Evolutionary conservation across 1,140 invertebrate species (phyloP), one percentile per base, ranked within the genome.

Genomic region (Tetramorium parvispinum): DNA sequence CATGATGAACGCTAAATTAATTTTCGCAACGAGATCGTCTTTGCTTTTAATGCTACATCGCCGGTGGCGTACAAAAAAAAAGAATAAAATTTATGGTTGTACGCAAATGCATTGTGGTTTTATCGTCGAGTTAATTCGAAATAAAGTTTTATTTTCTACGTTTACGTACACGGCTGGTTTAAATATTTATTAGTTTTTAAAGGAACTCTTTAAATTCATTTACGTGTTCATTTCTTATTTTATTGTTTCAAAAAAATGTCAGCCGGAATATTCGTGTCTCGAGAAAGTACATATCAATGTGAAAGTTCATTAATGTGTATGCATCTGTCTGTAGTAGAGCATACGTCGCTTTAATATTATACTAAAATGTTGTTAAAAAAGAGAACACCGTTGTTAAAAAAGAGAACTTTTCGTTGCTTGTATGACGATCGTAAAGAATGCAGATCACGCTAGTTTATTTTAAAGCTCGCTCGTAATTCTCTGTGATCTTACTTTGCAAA

Each of bases 351-450:
- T 79, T 68, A 51, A 66, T 53, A 37, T 32, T 11, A 18, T 10
- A 43, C n/a, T 46, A 32, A 82, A 57, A 53, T 1, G 10, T 63
- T 32, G 75, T 63, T 46, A 53, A 78, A 49, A 49, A 32, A 63
- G 21, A 11, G 18, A 46, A 32, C 21, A 57, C 18, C 32, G 16
- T 40, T 63, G 16, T 32, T 63, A 63, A 63, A 63, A 63, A 63
- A 61, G 53, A 5, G 13, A 57, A 46, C 0, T 37, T 43, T 71
- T 43, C 24, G 51, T 55, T 27, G 6, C 37, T 68, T 51, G 51
- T 82, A 43, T 55, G 63, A 55, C 46, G 32, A 81, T 82, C 79
- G 66, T 71, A 73, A 73, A 73, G 24, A 82, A 82, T 79, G 46
- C n/a, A 43, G 46, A 78, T 81, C 13, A 18, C 18, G 10, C 8